A percentile compares a stretch with the other conserved stretches of the same genome.
phyloP scores from a whole-genome alignment of 2,888 invertebrate species.

The Dexiosoma caninum region DNA sequence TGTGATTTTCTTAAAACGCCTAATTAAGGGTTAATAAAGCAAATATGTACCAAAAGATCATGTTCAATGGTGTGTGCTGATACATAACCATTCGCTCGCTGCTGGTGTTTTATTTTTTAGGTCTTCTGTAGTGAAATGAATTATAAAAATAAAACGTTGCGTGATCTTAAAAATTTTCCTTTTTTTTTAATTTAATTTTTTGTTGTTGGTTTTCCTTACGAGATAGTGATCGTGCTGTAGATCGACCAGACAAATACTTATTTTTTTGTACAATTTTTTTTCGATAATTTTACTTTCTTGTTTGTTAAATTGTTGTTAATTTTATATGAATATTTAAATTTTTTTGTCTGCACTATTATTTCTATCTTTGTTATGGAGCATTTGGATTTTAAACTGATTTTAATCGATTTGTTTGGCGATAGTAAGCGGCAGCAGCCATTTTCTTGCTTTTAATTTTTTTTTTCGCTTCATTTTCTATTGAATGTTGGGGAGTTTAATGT shows the following conservation, averaged over 20 bases:
- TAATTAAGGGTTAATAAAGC: too few species aligned
- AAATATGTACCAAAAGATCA: background rate
- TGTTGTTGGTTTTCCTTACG: too few species aligned
- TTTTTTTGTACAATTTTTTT: constrained; percentile 1
- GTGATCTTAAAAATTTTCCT: constrained; percentile 12
- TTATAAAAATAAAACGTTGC: constrained; percentile 22
- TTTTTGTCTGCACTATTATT: constrained; percentile 18
- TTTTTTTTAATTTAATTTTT: too few species aligned
- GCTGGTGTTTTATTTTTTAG: background rate
- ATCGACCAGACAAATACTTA: background rate
- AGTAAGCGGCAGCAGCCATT: constrained; percentile 4
- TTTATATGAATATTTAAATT: constrained; percentile 57
- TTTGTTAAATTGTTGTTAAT: constrained; percentile 48
- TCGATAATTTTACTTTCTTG: constrained; percentile 23
- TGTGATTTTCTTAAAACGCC: too few species aligned
- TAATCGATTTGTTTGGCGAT: constrained; percentile 40
- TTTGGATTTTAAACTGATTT: constrained; percentile 41
- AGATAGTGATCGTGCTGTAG: constrained; percentile 20
- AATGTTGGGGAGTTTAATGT: constrained; percentile 48
- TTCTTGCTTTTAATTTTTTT: background rate
- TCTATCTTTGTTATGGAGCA: constrained; percentile 7
- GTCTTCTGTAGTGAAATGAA: background rate
- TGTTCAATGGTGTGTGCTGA: constrained; percentile 40
- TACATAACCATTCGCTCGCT: background rate
- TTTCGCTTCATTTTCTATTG: background rate